Evolutionary conservation across 2,888 invertebrate genomes (phyloP), one percentile per base, ranked within the genome.

Genomic region (Flexamia atlantica): DNA sequence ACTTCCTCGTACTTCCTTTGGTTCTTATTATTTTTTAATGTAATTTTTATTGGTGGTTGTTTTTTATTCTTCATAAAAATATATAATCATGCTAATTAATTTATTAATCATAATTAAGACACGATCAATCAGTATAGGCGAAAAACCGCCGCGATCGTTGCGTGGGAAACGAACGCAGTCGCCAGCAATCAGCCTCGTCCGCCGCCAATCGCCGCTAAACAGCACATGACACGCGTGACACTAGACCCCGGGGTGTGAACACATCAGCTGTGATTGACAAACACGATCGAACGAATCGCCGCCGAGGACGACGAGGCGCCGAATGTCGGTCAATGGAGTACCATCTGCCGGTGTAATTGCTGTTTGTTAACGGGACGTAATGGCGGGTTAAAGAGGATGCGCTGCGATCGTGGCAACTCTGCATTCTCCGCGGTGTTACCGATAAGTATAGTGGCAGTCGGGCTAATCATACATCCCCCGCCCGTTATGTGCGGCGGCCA

Each of bases 331-430:
- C 64, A 64, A 64, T 64, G 30, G 64, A 28, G 28, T 64, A 30
- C 64, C 64, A 64, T 64, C 64, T 64, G 64, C 64, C 30, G 64
- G 64, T 64, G 64, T 64, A 64, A 64, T 64, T 64, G 64, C 64
- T 64, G 64, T 64, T 64, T 64, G 64, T 64, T 64, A 64, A 64
- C 64, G 64, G 64, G 9, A 64, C 30, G 64, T 64, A 30, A 64
- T 64, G 30, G 64, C 30, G 28, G 64, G 64, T 64, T 64, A 64
- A 64, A 64, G 64, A 64, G 64, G 64, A 64, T 57, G 57, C 23
- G 23, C 57, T 23, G 46, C 46, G 46, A 46, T 53, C 53, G 53
- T 53, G 53, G 53, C 23, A 46, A 53, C 53, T 53, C 53, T 53
- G 20, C 53, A 53, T 53, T 53, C 53, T 53, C 17, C 64, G 64